Percentiles rank a stretch among this genome's conserved stretches.
Evolutionary conservation across 2,797 vertebrate genomes (phyloP).

Genomic region (Pantherophis vulpinus): DNA sequence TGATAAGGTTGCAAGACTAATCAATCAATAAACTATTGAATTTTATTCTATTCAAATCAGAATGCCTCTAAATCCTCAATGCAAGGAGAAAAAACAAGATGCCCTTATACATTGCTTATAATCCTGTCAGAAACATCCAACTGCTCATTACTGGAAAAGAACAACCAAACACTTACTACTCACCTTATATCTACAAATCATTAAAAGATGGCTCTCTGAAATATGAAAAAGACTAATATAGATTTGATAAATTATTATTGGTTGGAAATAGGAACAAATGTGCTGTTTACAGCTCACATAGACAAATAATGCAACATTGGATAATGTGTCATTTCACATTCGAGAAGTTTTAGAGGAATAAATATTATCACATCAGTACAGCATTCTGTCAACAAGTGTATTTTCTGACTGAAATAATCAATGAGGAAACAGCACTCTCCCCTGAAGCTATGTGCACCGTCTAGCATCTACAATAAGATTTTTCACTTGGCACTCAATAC

Average conservation of each 20-base stretch:
- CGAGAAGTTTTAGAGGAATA: slow-evolving; percentile 41
- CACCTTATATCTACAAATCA: background rate
- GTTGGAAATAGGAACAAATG: background rate
- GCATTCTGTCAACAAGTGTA: slow-evolving; percentile 61
- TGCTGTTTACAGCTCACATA: background rate
- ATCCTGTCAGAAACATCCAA: background rate
- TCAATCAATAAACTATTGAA: no score
- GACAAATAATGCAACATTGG: background rate
- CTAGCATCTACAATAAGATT: slow-evolving; percentile 58
- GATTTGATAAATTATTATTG: background rate
- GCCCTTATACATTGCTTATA: background rate
- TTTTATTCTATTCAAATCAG: background rate
- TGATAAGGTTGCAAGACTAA: no score
- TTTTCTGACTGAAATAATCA: slow-evolving; percentile 59
- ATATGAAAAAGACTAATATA: background rate
- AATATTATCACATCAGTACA: slow-evolving; percentile 49
- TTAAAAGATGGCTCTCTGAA: background rate
- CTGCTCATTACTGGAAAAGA: background rate
- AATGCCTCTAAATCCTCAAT: background rate
- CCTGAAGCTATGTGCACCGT: slow-evolving; percentile 52
- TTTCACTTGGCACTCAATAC: slow-evolving; percentile 58
- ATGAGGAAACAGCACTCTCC: slow-evolving; percentile 55
- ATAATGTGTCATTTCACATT: slow-evolving; percentile 5
- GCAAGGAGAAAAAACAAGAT: background rate
- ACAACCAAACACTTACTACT: background rate